These are phyloP conservation scores for Sebastes oblongus DNA, from an alignment of 2,797 vertebrate genomes.

Conservation along the genomic window DNA sequence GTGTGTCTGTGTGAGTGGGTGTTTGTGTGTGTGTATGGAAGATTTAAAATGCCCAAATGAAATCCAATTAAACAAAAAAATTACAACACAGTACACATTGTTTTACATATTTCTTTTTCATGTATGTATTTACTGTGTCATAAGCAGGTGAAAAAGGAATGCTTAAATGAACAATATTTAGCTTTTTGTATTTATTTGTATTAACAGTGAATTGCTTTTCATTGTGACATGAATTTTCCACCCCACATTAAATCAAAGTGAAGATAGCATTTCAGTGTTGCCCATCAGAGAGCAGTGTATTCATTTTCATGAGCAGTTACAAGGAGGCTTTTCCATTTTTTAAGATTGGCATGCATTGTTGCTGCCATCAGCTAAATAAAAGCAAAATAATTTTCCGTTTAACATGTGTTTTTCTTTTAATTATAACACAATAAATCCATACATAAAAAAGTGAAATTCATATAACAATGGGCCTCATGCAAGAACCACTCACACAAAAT, in stretches of 20 bases:
- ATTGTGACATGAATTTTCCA: neutral
- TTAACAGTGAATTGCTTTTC: neutral
- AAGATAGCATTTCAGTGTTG: neutral
- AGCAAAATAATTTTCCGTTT: neutral
- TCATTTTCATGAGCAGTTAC: neutral
- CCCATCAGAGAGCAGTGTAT: neutral
- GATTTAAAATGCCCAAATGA: neutral
- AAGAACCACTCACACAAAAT: too few relatives aligned
- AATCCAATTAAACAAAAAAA: neutral
- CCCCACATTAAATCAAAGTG: neutral
- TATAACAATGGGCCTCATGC: too few relatives aligned
- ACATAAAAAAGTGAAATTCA: too few relatives aligned
- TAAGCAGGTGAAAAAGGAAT: neutral
- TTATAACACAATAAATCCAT: too few relatives aligned
- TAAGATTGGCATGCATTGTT: too few relatives aligned
- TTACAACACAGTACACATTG: neutral
- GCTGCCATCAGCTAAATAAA: neutral
- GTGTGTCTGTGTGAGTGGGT: neutral
- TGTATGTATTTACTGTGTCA: neutral
- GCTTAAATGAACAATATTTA: neutral
- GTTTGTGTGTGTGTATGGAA: fast-evolving
- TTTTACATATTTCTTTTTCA: neutral
- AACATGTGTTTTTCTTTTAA: neutral
- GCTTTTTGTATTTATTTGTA: neutral
- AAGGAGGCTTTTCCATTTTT: neutral